phyloP scores from a whole-genome alignment of 2,113 vertebrate species.

The Pollachius pollachius region DNA sequence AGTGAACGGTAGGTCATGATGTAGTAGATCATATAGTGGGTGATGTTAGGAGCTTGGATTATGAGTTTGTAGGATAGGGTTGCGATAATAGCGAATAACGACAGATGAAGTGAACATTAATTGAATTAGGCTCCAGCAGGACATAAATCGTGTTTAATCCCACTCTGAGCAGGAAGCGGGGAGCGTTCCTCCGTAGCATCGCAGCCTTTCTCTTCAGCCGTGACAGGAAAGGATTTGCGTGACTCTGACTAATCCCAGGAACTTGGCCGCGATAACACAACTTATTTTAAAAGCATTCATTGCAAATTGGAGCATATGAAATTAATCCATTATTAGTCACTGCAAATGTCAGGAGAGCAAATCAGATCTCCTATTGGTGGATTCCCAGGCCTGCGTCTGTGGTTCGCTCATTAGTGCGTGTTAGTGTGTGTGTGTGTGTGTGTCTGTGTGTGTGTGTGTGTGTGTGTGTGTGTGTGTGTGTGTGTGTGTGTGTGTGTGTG shows the following conservation, averaged over 20 bases:
- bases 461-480: too few species aligned
- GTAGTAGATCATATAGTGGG: too few species aligned
- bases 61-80: too few species aligned
- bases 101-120: constrained; percentile 9
- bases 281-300: constrained; percentile 60
- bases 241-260: constrained; percentile 54
- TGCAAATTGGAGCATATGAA: constrained; percentile 66
- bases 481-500: too few species aligned
- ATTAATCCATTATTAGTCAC: constrained; percentile 66
- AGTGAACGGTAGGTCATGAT: too few species aligned
- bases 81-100: too few species aligned
- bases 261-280: constrained; percentile 47
- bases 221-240: constrained; percentile 56
- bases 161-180: constrained; percentile 20
- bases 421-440: too few species aligned
- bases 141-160: constrained; percentile 20
- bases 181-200: constrained; percentile 26
- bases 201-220: constrained; percentile 47
- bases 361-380: background rate
- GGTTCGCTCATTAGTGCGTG: background rate
- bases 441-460: too few species aligned
- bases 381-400: background rate
- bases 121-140: constrained; percentile 30
- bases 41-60: too few species aligned
- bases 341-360: constrained; percentile 47